These are phyloP conservation scores for Acestrorhynchus altus DNA, from an alignment of 2,797 vertebrate genomes.

Conservation along the genomic window DNA sequence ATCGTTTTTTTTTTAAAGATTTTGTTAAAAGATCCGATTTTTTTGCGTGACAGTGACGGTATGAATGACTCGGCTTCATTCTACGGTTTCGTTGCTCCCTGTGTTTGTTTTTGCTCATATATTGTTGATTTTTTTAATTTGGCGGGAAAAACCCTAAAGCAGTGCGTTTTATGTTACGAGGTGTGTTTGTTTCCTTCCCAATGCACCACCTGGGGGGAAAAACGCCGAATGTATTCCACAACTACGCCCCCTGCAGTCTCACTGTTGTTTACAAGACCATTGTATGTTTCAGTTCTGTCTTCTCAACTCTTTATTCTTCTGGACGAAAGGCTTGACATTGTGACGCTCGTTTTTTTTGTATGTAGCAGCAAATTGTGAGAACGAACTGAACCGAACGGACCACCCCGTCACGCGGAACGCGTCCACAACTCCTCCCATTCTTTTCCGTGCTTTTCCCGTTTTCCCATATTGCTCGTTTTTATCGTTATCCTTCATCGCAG, in stretches of 20 bases:
- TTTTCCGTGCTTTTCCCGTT: not conserved
- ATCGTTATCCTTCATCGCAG: not conserved
- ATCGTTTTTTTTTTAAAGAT: too few relatives aligned
- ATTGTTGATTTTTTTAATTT: slow-evolving; percentile 63
- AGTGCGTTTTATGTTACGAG: slow-evolving; percentile 64
- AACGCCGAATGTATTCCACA: slow-evolving; percentile 75
- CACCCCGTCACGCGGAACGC: not conserved
- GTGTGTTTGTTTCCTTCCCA: slow-evolving; percentile 47
- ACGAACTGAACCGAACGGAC: too few relatives aligned
- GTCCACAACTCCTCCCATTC: not conserved
- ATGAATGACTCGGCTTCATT: too few relatives aligned
- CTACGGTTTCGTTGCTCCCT: too few relatives aligned
- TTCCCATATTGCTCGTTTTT: too few relatives aligned
- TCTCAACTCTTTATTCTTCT: slow-evolving; percentile 63
- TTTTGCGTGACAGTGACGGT: not conserved
- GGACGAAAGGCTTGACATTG: slow-evolving; percentile 83
- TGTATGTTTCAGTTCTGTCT: slow-evolving; percentile 65
- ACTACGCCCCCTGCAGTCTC: slow-evolving; percentile 70
- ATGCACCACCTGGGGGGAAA: slow-evolving; percentile 61
- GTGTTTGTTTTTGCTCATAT: slow-evolving; percentile 48
- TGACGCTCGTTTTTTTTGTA: slow-evolving; percentile 65
- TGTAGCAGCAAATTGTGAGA: not conserved
- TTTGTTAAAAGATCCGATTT: too few relatives aligned
- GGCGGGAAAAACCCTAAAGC: slow-evolving; percentile 42
- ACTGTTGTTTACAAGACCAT: slow-evolving; percentile 79